phyloP scores from a whole-genome alignment of 1,140 invertebrate species.

The Drosophila nasuta region DNA sequence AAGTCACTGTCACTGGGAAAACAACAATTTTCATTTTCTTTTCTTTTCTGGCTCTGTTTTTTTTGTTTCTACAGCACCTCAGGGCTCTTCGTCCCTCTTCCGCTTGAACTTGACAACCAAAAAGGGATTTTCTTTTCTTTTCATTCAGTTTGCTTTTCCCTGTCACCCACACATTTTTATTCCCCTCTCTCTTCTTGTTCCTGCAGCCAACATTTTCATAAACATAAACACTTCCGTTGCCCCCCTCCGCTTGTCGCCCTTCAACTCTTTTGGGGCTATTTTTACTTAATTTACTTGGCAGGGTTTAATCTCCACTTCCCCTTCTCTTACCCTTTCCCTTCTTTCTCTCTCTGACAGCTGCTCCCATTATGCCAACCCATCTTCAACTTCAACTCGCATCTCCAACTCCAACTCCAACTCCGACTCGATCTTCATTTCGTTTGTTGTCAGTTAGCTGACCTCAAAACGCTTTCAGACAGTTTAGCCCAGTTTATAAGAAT shows the following conservation, averaged over 20 bases:
- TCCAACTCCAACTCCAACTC: slow-evolving; percentile 12
- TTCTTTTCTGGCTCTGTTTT: slow-evolving; percentile 34
- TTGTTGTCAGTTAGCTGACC: slow-evolving; percentile 69
- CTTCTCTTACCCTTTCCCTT: slow-evolving; percentile 8
- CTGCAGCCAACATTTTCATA: slow-evolving; percentile 28
- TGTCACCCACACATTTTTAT: slow-evolving; percentile 24
- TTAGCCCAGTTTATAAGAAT: slow-evolving; percentile 64
- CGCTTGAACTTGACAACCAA: slow-evolving; percentile 76
- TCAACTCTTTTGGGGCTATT: slow-evolving; percentile 56
- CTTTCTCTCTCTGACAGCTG: background rate
- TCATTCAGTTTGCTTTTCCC: slow-evolving; percentile 5
- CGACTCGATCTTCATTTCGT: slow-evolving; percentile 61
- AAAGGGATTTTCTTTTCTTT: slow-evolving; percentile 73
- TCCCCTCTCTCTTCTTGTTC: too few relatives aligned
- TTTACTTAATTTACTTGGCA: slow-evolving; percentile 71
- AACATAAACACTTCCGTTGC: slow-evolving; percentile 75
- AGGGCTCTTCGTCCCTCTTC: slow-evolving; percentile 12
- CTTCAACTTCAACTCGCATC: slow-evolving; percentile 19
- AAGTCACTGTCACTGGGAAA: slow-evolving; percentile 56
- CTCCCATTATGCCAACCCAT: background rate
- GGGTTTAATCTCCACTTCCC: slow-evolving; percentile 40
- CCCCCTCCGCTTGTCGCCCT: slow-evolving; percentile 36
- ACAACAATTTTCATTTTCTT: slow-evolving; percentile 71
- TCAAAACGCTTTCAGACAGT: slow-evolving; percentile 60
- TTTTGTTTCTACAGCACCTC: slow-evolving; percentile 2